These are phyloP conservation scores for Cygnus buccinator DNA, from an alignment of 2,113 vertebrate genomes.

Conservation along the genomic window DNA sequence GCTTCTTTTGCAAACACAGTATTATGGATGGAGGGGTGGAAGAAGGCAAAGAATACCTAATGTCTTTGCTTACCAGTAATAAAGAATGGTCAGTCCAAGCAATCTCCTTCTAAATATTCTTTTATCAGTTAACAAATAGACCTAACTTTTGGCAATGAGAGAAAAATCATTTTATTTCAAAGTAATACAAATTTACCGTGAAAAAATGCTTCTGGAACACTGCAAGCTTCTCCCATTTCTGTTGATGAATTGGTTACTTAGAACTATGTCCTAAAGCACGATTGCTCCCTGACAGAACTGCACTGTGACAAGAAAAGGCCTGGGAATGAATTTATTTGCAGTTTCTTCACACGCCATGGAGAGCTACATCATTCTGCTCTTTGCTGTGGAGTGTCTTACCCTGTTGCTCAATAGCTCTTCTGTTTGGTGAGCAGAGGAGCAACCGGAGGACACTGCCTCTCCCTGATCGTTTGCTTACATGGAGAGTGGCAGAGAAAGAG, in stretches of 20 bases:
- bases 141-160: not conserved
- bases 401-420: not conserved
- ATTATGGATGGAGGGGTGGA: not conserved
- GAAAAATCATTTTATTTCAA: slow-evolving; percentile 47
- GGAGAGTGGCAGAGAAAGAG: not conserved
- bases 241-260: not conserved
- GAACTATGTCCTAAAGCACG: not conserved
- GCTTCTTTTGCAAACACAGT: not conserved
- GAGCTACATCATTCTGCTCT: not conserved
- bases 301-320: not conserved
- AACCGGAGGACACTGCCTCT: not conserved
- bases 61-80: not conserved
- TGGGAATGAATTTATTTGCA: not conserved
- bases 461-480: not conserved
- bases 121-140: slow-evolving; percentile 13
- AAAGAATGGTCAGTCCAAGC: not conserved
- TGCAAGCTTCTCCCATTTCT: not conserved
- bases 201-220: slow-evolving; percentile 22
- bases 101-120: not conserved
- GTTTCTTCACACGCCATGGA: not conserved
- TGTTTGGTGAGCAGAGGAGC: not conserved
- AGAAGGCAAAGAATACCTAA: not conserved
- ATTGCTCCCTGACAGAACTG: not conserved
- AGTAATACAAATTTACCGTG: slow-evolving; percentile 23
- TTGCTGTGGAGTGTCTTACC: not conserved